These are phyloP conservation scores for Bubo blakistoni DNA, from an alignment of 2,113 vertebrate genomes.

Conservation along the genomic window DNA sequence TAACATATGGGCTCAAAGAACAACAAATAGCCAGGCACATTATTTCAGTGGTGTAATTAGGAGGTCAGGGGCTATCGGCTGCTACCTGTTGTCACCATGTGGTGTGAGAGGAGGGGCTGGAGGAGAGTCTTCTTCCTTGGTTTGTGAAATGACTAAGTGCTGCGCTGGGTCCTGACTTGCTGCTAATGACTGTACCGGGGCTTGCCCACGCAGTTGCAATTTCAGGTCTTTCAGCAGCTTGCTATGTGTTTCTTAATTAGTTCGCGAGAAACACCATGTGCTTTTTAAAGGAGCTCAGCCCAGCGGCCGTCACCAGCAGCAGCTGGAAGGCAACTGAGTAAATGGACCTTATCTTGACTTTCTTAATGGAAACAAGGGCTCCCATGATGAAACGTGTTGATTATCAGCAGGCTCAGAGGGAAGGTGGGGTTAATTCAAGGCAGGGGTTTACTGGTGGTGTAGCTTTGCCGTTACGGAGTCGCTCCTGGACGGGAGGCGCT, in stretches of 20 bases:
- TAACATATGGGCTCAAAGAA: not conserved
- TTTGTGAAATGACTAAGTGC: slow-evolving; percentile 4
- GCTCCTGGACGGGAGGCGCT: not conserved
- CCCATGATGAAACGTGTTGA: accelerated
- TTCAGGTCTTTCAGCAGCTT: slow-evolving; percentile 35
- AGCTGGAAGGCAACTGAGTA: not conserved
- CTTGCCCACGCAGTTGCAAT: not conserved
- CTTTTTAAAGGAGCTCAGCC: not conserved
- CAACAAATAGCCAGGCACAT: not conserved
- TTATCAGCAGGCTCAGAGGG: not conserved
- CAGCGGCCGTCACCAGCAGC: not conserved
- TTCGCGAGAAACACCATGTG: not conserved
- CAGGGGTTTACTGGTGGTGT: not conserved
- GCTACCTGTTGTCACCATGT: slow-evolving; percentile 35
- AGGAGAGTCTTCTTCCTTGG: not conserved
- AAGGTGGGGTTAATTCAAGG: not conserved
- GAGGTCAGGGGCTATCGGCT: not conserved
- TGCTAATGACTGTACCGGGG: not conserved
- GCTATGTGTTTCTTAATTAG: not conserved
- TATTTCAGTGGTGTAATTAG: slow-evolving; percentile 23
- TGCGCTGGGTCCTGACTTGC: slow-evolving; percentile 37
- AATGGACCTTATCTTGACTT: not conserved
- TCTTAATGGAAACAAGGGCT: not conserved
- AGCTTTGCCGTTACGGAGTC: not conserved
- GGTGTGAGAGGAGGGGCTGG: not conserved